Evolutionary conservation across 1,140 invertebrate species (phyloP).

Genomic region (Heliothis subflexa): DNA sequence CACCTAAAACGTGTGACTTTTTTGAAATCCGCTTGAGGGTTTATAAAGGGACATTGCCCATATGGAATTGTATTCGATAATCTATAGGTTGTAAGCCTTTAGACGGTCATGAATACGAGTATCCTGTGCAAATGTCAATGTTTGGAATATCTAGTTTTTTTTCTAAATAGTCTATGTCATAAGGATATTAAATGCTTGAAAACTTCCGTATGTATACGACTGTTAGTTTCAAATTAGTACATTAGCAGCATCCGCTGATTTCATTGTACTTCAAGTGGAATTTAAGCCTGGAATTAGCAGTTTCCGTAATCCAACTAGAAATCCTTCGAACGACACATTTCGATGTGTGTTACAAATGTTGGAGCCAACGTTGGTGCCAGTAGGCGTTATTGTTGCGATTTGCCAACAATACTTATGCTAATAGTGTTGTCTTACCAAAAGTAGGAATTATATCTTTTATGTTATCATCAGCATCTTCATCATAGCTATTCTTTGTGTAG

Average conservation of each 20-base stretch:
- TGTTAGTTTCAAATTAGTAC: background rate
- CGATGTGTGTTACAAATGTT: background rate
- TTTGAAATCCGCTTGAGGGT: too few relatives aligned
- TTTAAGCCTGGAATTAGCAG: conserved; percentile 3
- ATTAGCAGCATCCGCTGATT: conserved; percentile 26
- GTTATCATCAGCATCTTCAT: conserved; percentile 23
- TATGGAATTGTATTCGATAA: too few relatives aligned
- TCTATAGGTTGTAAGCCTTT: too few relatives aligned
- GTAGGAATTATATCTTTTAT: conserved; percentile 13
- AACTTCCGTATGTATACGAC: background rate
- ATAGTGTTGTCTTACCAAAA: conserved; percentile 36
- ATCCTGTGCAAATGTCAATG: too few relatives aligned
- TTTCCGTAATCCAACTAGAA: conserved; percentile 18
- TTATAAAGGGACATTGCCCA: too few relatives aligned
- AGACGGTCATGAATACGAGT: too few relatives aligned
- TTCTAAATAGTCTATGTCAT: too few relatives aligned
- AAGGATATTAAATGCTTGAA: background rate
- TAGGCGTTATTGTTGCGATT: conserved; percentile 15
- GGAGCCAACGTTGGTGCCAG: conserved; percentile 15
- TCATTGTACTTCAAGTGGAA: conserved; percentile 3
- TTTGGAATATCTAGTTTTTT: too few relatives aligned
- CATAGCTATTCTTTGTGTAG: background rate
- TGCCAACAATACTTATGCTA: conserved; percentile 18
- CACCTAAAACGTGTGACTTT: too few relatives aligned
- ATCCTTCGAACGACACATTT: background rate